Evolutionary conservation across 2,797 vertebrate genomes (phyloP).

Genomic region (Zalophus californianus): DNA sequence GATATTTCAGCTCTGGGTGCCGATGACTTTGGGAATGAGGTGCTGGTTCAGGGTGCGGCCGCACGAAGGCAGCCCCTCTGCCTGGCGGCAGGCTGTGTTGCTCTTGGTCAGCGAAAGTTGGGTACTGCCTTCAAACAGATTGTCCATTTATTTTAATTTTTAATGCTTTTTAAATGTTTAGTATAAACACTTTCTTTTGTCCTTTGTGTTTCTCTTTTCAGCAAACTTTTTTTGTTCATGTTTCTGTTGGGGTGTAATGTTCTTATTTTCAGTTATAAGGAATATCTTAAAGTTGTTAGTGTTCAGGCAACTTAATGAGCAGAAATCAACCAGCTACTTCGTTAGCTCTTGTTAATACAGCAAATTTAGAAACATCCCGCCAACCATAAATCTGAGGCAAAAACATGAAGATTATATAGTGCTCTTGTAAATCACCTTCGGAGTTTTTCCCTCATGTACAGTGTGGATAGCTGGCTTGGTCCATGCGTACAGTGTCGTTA

Average conservation of each 20-base stretch:
- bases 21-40: not conserved
- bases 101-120: too few relatives aligned
- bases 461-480: not conserved
- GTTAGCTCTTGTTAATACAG: not conserved
- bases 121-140: too few relatives aligned
- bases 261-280: not conserved
- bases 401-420: not conserved
- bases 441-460: accelerated
- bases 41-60: accelerated
- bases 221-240: not conserved
- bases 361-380: not conserved
- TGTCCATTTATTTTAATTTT: not conserved
- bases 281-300: not conserved
- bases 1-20: too few relatives aligned
- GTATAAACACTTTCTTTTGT: not conserved
- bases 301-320: not conserved
- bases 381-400: not conserved
- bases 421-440: not conserved
- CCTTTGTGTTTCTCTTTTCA: not conserved
- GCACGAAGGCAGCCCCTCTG: accelerated
- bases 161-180: not conserved
- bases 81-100: accelerated
- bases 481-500: accelerated
- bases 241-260: not conserved
- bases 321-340: not conserved